Percentiles rank a stretch among this genome's conserved stretches.
Conservation (phyloP, 2,888 invertebrate species). For the Lochmaea crataegi region DNA sequence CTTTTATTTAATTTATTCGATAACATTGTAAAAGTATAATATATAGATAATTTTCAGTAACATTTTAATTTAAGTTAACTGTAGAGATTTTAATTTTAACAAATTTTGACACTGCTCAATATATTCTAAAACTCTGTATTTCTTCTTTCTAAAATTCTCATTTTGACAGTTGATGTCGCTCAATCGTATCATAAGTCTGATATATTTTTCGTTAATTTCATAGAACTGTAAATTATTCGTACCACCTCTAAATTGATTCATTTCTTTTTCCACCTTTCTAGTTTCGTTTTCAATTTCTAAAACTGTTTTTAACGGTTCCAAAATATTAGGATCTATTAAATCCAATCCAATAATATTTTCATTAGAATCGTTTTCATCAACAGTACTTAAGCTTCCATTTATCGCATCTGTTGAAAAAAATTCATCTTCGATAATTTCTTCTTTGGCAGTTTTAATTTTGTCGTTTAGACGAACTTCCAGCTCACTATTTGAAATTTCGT, state of each 20-base stretch:
- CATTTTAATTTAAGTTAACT: conserved; percentile 40
- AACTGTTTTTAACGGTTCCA: conserved; percentile 42
- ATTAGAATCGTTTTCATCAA: conserved; percentile 17
- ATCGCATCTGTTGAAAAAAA: conserved; percentile 16
- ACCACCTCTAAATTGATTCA: conserved; percentile 40
- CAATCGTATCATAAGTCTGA: conserved; percentile 46
- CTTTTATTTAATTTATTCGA: too few species aligned
- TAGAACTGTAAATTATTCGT: conserved; percentile 46
- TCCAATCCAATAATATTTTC: conserved; percentile 37
- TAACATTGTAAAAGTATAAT: too few species aligned
- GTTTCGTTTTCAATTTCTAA: conserved; percentile 42
- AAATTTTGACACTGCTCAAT: conserved; percentile 47
- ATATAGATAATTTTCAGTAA: neutral
- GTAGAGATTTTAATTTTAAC: neutral
- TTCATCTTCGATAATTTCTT: conserved; percentile 3
- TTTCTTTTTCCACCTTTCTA: conserved; percentile 42
- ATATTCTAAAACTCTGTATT: conserved; percentile 42
- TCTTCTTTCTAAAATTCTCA: conserved; percentile 45
- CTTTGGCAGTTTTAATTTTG: neutral
- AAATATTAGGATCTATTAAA: conserved; percentile 41
- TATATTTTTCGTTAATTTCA: conserved; percentile 48
- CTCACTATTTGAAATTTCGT: conserved; percentile 37
- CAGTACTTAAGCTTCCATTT: conserved; percentile 14
- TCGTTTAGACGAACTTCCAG: conserved; percentile 10
- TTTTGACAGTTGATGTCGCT: conserved; percentile 45